phyloP scores from a whole-genome alignment of 1,140 invertebrate species.

The Melitaea cinxia region DNA sequence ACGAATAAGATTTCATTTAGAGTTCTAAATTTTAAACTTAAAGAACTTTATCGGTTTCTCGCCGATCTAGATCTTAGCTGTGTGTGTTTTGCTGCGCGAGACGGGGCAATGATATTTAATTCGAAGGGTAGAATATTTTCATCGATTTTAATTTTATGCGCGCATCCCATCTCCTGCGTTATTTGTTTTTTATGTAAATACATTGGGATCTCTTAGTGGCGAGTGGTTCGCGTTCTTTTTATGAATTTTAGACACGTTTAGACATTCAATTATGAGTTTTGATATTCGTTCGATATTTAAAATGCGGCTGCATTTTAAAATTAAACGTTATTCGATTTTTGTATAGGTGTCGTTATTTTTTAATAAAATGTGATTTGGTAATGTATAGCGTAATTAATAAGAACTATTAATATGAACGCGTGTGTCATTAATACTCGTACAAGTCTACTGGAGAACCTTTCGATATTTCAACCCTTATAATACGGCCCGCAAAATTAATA shows the following conservation, averaged over 20 bases:
- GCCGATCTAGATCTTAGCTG: conserved; percentile 66
- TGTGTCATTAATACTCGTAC: conserved; percentile 35
- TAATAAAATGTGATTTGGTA: not conserved
- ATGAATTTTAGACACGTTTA: conserved; percentile 46
- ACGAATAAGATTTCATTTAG: too few species aligned
- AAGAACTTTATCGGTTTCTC: conserved; percentile 39
- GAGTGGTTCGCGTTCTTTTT: conserved; percentile 61
- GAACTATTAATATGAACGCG: conserved; percentile 17
- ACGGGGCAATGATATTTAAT: conserved; percentile 78
- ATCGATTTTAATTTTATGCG: conserved; percentile 81
- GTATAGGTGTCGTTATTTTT: not conserved
- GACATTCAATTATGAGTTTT: conserved; percentile 42
- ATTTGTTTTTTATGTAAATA: conserved; percentile 81
- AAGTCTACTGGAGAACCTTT: conserved; percentile 48
- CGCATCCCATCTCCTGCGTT: conserved; percentile 74
- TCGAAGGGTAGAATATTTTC: conserved; percentile 75
- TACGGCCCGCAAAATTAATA: conserved; percentile 72
- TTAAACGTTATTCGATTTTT: not conserved
- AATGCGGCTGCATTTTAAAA: not conserved
- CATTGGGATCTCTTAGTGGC: conserved; percentile 64
- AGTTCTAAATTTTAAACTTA: conserved; percentile 19
- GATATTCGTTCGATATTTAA: not conserved
- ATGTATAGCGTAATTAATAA: conserved; percentile 2
- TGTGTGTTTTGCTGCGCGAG: conserved; percentile 59
- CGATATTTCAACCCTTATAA: conserved; percentile 59